Conservation (phyloP, 2,113 vertebrate species). For the Mormoops blainvillei region DNA sequence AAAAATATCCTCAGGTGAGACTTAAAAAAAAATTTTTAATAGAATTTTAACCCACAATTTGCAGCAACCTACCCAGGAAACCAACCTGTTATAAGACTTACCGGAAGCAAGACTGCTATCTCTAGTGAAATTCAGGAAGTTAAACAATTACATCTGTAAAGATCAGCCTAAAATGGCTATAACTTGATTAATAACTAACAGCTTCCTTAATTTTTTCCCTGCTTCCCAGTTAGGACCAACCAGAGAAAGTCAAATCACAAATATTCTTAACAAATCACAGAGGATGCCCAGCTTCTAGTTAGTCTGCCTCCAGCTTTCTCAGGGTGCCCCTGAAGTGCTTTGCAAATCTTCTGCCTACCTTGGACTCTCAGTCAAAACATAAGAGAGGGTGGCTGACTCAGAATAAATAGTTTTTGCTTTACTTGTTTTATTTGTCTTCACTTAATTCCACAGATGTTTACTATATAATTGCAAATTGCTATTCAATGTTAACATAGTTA, state of each 20-base stretch:
- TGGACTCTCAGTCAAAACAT: neutral
- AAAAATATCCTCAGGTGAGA: too few species aligned
- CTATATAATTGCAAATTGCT: neutral
- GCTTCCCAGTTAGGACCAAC: neutral
- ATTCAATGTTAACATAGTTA: neutral
- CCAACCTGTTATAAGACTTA: neutral
- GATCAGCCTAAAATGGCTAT: neutral
- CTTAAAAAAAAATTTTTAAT: too few species aligned
- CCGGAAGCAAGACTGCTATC: neutral
- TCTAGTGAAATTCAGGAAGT: neutral
- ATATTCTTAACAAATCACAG: neutral
- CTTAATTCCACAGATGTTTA: neutral
- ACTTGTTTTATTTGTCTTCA: neutral
- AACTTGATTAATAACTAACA: neutral
- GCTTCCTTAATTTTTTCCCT: neutral
- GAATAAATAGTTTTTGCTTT: neutral
- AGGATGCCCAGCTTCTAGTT: neutral
- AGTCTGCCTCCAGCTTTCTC: too few species aligned
- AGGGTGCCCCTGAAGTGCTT: too few species aligned
- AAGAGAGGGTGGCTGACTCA: neutral
- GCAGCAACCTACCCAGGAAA: neutral
- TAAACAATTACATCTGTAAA: neutral
- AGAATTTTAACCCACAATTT: neutral
- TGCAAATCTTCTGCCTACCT: too few species aligned
- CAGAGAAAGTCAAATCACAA: neutral